Conservation (phyloP, 1,140 invertebrate genomes). For the Trichomalopsis sarcophagae region DNA sequence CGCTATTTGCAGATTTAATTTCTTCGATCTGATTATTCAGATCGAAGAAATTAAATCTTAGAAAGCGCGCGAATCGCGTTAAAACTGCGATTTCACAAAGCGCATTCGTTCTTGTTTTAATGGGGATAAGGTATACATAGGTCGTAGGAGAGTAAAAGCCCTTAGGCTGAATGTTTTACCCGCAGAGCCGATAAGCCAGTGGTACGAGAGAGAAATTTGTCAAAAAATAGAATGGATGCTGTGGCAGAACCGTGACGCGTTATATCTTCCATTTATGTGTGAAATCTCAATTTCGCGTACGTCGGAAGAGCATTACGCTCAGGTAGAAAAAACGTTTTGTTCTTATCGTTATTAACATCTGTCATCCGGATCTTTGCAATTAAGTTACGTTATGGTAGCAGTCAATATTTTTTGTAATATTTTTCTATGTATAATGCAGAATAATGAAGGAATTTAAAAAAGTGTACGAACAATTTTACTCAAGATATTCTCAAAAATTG, state of each 20-base stretch:
- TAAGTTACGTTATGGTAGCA: no score
- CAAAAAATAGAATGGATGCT: slow-evolving; percentile 16
- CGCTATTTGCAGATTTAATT: not conserved
- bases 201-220: slow-evolving; percentile 1
- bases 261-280: not conserved
- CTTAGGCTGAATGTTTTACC: not conserved
- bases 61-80: not conserved
- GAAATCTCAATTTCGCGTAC: slow-evolving; percentile 29
- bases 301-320: not conserved
- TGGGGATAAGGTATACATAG: no score
- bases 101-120: no score
- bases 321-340: not conserved
- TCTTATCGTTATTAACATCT: not conserved
- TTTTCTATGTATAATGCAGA: no score
- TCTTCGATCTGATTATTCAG: not conserved
- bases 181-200: slow-evolving; percentile 5
- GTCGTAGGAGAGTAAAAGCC: not conserved
- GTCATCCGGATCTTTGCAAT: no score
- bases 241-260: not conserved
- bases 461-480: no score
- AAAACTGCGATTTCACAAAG: no score
- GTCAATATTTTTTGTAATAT: no score
- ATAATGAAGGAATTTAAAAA: no score
- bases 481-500: no score
- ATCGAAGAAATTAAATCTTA: no score